These are phyloP conservation scores for Hermaeophaga mercurialis DNA, from an alignment of 2,888 invertebrate genomes.

Conservation along the genomic window DNA sequence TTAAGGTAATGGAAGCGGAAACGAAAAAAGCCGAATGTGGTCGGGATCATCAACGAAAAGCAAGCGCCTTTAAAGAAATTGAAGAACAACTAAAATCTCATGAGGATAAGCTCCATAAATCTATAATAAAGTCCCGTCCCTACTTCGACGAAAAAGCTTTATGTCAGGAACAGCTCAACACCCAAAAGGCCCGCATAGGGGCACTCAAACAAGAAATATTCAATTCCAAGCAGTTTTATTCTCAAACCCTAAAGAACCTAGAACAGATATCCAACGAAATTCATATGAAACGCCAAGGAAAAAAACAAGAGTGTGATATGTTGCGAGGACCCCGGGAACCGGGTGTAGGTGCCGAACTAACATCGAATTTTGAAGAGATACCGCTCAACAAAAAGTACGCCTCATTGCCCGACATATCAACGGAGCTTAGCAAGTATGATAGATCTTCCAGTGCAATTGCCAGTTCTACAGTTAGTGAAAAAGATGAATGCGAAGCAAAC, in stretches of 20 bases:
- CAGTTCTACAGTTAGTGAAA: constrained; percentile 62
- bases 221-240: constrained; percentile 80
- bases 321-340: constrained; percentile 65
- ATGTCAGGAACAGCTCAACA: constrained; percentile 83
- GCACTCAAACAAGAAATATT: constrained; percentile 79
- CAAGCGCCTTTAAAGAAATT: constrained; percentile 79
- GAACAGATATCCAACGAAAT: constrained; percentile 94
- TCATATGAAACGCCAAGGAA: constrained; percentile 68
- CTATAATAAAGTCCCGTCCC: constrained; percentile 83
- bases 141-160: constrained; percentile 91
- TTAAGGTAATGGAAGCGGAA: constrained; percentile 90
- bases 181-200: constrained; percentile 84
- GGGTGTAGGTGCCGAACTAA: constrained; percentile 68
- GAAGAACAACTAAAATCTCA: constrained; percentile 80
- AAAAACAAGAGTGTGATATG: constrained; percentile 53
- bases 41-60: constrained; percentile 82
- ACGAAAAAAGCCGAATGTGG: constrained; percentile 88
- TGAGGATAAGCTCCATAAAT: constrained; percentile 81
- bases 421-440: constrained; percentile 65
- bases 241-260: constrained; percentile 79
- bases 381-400: constrained; percentile 36
- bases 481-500: constrained; percentile 53
- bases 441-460: constrained; percentile 61
- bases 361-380: constrained; percentile 50
- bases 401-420: constrained; percentile 60